Evolutionary conservation across 2,888 invertebrate genomes (phyloP).

Genomic region (Nysson spinosus): DNA sequence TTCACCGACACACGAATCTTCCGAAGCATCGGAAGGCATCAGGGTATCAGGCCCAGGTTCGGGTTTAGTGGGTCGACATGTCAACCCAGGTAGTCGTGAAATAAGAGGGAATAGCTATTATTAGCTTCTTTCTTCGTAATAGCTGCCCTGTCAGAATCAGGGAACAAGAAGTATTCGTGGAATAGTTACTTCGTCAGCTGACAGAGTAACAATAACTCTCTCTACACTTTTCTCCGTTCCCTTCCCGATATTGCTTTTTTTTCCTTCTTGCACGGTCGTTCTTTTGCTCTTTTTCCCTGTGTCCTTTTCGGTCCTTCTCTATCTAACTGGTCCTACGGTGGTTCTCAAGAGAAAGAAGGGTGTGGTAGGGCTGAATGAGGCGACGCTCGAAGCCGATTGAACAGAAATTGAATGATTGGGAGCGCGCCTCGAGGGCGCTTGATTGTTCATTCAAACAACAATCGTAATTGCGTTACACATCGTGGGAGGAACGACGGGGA

Average conservation of each 20-base stretch:
- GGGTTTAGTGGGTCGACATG: slow-evolving; percentile 37
- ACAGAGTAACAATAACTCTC: slow-evolving; percentile 49
- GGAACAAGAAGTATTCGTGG: slow-evolving; percentile 67
- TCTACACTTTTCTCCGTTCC: slow-evolving; percentile 14
- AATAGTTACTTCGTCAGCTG: slow-evolving; percentile 57
- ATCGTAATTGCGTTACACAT: slow-evolving; percentile 77
- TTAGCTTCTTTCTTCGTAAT: slow-evolving; percentile 75
- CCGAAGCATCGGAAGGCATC: slow-evolving; percentile 18
- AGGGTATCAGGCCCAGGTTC: slow-evolving; percentile 33
- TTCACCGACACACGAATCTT: slow-evolving; percentile 28
- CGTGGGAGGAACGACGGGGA: slow-evolving; percentile 36
- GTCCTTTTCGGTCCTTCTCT: slow-evolving; percentile 25
- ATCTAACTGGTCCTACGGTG: slow-evolving; percentile 3
- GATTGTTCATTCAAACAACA: slow-evolving; percentile 78
- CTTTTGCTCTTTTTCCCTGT: slow-evolving; percentile 1
- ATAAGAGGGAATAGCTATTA: slow-evolving; percentile 65
- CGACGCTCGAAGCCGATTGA: slow-evolving; percentile 73
- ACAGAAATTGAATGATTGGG: slow-evolving; percentile 78
- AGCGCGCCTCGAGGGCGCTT: slow-evolving; percentile 76
- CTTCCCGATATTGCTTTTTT: slow-evolving; percentile 16
- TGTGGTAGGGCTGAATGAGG: slow-evolving; percentile 16
- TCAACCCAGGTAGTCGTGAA: slow-evolving; percentile 64
- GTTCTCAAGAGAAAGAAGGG: slow-evolving; percentile 42
- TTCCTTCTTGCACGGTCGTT: slow-evolving; percentile 19
- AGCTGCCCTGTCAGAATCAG: slow-evolving; percentile 76